Conservation (phyloP, 2,888 invertebrate genomes). For the Agrotis exclamationis region DNA sequence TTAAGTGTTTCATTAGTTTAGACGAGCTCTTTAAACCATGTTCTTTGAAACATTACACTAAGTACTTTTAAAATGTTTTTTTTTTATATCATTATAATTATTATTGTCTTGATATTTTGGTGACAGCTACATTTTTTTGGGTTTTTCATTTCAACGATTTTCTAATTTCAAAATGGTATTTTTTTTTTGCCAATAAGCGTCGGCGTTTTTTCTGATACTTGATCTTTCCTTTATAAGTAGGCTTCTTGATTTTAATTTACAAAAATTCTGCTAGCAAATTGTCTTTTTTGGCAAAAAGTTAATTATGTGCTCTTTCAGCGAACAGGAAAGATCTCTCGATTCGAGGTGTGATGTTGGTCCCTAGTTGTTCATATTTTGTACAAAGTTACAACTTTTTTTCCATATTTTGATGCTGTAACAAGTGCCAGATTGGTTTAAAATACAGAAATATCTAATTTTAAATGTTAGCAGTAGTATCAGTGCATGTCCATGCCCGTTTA, state of each 20-base stretch:
- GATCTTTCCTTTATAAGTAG: slow-evolving; percentile 10
- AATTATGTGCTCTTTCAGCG: slow-evolving; percentile 34
- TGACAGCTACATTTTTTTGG: no score
- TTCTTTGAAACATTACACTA: neutral
- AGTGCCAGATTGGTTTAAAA: no score
- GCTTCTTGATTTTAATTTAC: slow-evolving; percentile 13
- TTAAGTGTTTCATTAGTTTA: no score
- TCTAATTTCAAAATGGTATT: neutral
- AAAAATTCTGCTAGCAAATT: neutral
- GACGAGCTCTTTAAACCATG: neutral
- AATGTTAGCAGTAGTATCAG: no score
- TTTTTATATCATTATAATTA: no score
- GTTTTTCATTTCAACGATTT: neutral
- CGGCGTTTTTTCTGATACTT: neutral
- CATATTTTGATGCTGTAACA: no score
- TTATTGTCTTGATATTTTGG: no score
- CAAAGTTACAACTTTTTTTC: neutral
- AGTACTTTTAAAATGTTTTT: no score
- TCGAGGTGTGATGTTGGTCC: slow-evolving; percentile 12
- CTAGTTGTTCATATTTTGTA: neutral
- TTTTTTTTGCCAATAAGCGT: slow-evolving; percentile 13
- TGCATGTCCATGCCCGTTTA: no score
- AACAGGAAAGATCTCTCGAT: slow-evolving; percentile 24
- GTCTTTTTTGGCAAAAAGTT: slow-evolving; percentile 15
- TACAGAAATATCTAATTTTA: no score